Evolutionary conservation across 2,888 invertebrate species (phyloP).

Genomic region (Agrochola circellaris): DNA sequence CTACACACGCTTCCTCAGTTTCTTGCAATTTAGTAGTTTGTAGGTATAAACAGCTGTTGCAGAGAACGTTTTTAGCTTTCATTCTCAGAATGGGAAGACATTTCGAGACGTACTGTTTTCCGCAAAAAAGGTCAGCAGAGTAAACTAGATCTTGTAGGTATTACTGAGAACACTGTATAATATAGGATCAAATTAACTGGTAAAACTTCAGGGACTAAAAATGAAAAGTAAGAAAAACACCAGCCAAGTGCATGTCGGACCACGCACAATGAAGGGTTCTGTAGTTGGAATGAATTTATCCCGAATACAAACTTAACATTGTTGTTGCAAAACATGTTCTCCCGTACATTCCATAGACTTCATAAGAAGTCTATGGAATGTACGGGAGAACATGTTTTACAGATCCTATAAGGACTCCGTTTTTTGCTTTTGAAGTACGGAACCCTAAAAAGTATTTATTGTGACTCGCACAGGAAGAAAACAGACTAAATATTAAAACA

Average conservation of each 20-base stretch:
- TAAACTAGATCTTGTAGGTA: not conserved
- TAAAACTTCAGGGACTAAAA: not conserved
- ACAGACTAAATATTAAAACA: not conserved
- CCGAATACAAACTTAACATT: too few species aligned
- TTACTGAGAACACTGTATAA: not conserved
- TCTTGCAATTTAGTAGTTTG: slow-evolving; percentile 42
- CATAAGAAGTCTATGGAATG: too few species aligned
- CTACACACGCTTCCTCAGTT: slow-evolving; percentile 34
- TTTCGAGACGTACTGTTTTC: not conserved
- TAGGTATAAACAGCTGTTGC: slow-evolving; percentile 41
- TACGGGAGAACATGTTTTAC: too few species aligned
- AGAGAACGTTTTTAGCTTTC: slow-evolving; percentile 1
- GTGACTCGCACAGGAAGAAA: not conserved
- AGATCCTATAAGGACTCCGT: too few species aligned
- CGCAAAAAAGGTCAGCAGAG: not conserved
- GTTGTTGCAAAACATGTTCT: too few species aligned
- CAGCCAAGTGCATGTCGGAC: too few species aligned
- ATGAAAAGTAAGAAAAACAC: not conserved
- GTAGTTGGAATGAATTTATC: too few species aligned
- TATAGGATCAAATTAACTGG: not conserved
- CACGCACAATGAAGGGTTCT: too few species aligned
- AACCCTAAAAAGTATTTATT: too few species aligned
- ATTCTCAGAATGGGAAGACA: not conserved
- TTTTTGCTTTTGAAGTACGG: too few species aligned
- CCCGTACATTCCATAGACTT: too few species aligned